These are phyloP conservation scores for Lipotes vexillifer DNA, from an alignment of 2,113 vertebrate species.

Conservation along the genomic window DNA sequence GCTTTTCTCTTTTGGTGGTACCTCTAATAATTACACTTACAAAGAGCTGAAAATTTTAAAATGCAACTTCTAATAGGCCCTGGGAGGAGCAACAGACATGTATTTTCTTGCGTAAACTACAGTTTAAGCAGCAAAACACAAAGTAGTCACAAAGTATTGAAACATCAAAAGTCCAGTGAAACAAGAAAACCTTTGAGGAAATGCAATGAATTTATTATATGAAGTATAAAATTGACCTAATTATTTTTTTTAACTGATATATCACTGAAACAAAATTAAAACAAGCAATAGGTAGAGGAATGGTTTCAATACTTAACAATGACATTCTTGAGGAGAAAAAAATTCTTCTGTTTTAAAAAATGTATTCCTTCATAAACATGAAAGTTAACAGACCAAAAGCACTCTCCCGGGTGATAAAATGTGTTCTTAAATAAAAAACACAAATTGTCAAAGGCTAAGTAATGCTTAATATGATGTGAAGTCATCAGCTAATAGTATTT, in stretches of 20 bases:
- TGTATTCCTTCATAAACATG: background rate
- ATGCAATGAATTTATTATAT: background rate
- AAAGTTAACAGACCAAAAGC: background rate
- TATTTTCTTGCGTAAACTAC: background rate
- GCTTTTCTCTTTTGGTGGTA: background rate
- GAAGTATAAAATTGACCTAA: background rate
- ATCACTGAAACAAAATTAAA: constrained; percentile 2
- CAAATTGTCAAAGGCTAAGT: background rate
- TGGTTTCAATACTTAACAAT: background rate
- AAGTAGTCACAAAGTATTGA: background rate
- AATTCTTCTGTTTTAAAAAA: background rate
- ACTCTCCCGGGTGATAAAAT: background rate
- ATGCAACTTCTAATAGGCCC: background rate
- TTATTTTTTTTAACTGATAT: background rate
- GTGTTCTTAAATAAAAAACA: background rate
- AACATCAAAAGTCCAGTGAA: background rate
- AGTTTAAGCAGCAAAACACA: background rate
- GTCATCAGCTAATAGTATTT: background rate
- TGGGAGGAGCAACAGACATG: background rate
- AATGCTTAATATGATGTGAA: background rate
- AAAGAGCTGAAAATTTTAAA: background rate
- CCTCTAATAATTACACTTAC: background rate
- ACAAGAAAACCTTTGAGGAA: background rate
- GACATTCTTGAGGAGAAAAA: background rate
- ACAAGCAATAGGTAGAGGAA: background rate